Conservation (phyloP, 2,888 invertebrate genomes). For the Chironomus tentans region DNA sequence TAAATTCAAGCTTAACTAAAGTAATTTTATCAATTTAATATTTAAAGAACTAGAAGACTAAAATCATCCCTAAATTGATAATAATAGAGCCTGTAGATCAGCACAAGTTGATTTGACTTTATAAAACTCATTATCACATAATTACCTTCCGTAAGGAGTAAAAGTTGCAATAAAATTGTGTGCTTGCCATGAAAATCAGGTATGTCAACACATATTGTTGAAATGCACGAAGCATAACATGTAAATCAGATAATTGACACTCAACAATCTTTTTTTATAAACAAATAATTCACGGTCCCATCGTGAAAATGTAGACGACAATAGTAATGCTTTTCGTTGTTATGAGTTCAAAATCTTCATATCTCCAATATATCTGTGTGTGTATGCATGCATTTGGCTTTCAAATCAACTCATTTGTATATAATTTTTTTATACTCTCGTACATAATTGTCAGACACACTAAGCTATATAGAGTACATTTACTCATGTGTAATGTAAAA, state of each 20-base stretch:
- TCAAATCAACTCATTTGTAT: not conserved
- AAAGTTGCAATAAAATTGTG: too few relatives aligned
- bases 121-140: too few relatives aligned
- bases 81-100: too few relatives aligned
- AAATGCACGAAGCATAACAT: too few relatives aligned
- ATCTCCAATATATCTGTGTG: not conserved
- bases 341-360: not conserved
- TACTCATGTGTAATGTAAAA: not conserved
- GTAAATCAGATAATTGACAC: not conserved
- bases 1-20: too few relatives aligned
- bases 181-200: too few relatives aligned
- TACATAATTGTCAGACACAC: not conserved
- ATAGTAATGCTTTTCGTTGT: not conserved
- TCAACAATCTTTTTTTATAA: not conserved
- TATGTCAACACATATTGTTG: too few relatives aligned
- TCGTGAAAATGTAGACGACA: not conserved
- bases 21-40: too few relatives aligned
- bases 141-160: too few relatives aligned
- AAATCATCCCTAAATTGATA: too few relatives aligned
- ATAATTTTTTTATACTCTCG: not conserved
- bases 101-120: too few relatives aligned
- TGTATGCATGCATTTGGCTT: not conserved
- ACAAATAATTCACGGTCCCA: conserved; percentile 11
- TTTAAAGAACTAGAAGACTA: too few relatives aligned
- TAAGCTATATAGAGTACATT: not conserved